Conservation (phyloP, 92 coral and sea anemone genomes). For the Scolanthus callimorphus region DNA sequence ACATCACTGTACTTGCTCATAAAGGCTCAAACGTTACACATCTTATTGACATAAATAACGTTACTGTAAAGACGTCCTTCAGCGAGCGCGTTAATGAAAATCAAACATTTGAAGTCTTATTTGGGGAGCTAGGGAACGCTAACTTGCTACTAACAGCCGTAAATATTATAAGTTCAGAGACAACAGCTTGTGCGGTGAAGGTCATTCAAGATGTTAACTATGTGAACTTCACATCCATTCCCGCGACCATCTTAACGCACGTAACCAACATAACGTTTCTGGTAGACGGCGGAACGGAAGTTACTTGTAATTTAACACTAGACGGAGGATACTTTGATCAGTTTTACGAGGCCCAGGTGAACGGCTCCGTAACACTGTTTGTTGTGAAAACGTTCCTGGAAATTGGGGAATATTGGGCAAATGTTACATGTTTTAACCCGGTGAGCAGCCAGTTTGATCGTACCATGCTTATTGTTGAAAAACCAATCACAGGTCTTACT, state of each 20-base stretch:
- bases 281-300: slow-evolving; percentile 55
- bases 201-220: slow-evolving; percentile 29
- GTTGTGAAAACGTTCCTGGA: slow-evolving; percentile 24
- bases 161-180: slow-evolving; percentile 30
- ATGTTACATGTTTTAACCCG: slow-evolving; percentile 42
- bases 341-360: background rate
- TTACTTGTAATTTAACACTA: slow-evolving; percentile 39
- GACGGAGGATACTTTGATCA: slow-evolving; percentile 48
- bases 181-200: slow-evolving; percentile 16
- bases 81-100: slow-evolving; percentile 27
- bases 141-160: slow-evolving; percentile 25
- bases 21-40: slow-evolving; percentile 59
- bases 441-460: slow-evolving; percentile 16
- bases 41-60: slow-evolving; percentile 13
- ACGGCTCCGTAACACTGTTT: slow-evolving; percentile 12
- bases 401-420: slow-evolving; percentile 44
- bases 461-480: slow-evolving; percentile 37
- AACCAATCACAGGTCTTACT: slow-evolving; percentile 36
- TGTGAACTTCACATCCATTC: slow-evolving; percentile 17
- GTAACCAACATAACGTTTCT: slow-evolving; percentile 51
- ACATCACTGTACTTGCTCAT: slow-evolving; percentile 30
- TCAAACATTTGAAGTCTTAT: slow-evolving; percentile 8
- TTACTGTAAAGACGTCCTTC: slow-evolving; percentile 8
- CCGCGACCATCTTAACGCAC: slow-evolving; percentile 14
- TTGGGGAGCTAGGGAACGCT: slow-evolving; percentile 9